A percentile compares a stretch with the other conserved stretches of the same genome.
phyloP scores from a whole-genome alignment of 2,113 vertebrate species.

The Zosterops pallidus region DNA sequence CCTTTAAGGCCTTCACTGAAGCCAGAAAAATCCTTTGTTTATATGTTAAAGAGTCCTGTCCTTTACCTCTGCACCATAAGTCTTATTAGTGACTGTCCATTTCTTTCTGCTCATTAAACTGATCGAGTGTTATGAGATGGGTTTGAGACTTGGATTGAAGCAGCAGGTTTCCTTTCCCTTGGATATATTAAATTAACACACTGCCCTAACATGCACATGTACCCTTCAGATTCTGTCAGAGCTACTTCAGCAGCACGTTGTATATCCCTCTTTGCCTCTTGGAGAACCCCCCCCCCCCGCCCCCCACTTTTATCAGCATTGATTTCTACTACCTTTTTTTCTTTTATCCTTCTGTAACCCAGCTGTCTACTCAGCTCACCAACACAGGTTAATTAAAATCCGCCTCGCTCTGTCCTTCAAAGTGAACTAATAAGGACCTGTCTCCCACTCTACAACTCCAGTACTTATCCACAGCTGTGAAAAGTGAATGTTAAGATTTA shows the following conservation, averaged over 20 bases:
- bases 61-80: neutral
- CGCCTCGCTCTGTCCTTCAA: neutral
- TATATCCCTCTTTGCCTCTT: neutral
- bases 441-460: neutral
- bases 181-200: neutral
- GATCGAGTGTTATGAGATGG: constrained; percentile 24
- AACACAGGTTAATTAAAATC: neutral
- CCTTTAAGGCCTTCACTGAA: neutral
- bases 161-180: neutral
- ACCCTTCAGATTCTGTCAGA: neutral
- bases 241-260: neutral
- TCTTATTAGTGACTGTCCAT: neutral
- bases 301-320: neutral
- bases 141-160: neutral
- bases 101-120: constrained; percentile 32
- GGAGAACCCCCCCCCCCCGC: neutral
- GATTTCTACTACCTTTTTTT: neutral
- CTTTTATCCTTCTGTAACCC: neutral
- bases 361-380: neutral
- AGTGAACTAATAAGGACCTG: neutral
- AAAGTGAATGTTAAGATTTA: neutral
- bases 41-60: neutral
- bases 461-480: neutral
- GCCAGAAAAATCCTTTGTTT: constrained; percentile 1
- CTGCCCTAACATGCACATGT: neutral